These are phyloP conservation scores for Ornithoptera alexandrae DNA, from an alignment of 2,888 invertebrate species.

Conservation along the genomic window DNA sequence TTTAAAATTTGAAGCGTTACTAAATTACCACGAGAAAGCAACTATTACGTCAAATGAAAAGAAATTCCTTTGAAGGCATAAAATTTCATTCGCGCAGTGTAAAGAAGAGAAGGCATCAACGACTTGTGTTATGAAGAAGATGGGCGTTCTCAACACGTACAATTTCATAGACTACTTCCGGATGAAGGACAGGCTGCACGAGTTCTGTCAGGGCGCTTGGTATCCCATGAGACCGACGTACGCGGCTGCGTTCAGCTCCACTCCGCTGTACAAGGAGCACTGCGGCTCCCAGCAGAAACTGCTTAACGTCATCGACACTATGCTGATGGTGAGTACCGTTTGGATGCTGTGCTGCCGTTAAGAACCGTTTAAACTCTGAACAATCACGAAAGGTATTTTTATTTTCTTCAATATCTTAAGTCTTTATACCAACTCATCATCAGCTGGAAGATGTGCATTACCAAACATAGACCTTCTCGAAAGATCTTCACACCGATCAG, in stretches of 20 bases:
- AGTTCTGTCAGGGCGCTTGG: conserved; percentile 48
- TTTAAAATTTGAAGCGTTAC: no score
- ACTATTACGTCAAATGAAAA: no score
- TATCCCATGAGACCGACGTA: conserved; percentile 41
- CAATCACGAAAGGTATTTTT: no score
- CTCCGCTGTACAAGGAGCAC: conserved; percentile 54
- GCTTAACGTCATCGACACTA: conserved; percentile 63
- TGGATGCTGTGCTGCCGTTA: no score
- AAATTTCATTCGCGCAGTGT: conserved; percentile 47
- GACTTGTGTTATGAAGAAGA: conserved; percentile 56
- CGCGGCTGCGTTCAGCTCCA: conserved; percentile 46
- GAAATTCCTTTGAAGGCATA: neutral
- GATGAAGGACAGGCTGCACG: conserved; percentile 58
- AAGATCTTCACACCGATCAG: no score
- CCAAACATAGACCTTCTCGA: no score
- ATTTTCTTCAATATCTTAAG: no score
- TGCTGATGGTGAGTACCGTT: conserved; percentile 57
- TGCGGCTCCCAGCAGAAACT: conserved; percentile 64
- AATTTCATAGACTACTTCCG: conserved; percentile 66
- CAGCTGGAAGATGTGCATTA: no score
- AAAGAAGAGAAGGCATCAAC: conserved; percentile 51
- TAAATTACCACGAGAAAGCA: no score
- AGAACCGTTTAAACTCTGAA: no score
- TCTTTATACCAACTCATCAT: no score
- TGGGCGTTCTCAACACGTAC: conserved; percentile 64